A percentile compares a stretch with the other conserved stretches of the same genome.
phyloP scores from a whole-genome alignment of 1,140 invertebrate genomes.

The Aleiodes sp. region DNA sequence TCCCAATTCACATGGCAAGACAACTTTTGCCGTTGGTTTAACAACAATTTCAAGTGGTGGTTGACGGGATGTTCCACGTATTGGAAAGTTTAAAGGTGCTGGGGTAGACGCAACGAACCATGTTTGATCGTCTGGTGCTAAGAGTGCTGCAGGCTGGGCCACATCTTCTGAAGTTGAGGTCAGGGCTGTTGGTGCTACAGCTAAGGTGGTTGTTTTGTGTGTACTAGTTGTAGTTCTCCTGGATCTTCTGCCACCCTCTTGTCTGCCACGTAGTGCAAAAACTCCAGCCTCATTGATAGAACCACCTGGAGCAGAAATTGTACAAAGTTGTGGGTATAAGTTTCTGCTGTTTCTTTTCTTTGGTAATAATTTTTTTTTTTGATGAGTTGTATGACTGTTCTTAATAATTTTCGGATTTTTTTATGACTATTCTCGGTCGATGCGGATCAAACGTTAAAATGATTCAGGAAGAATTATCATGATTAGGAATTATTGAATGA shows the following conservation, averaged over 20 bases:
- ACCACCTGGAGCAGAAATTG: conserved; percentile 49
- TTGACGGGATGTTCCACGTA: conserved; percentile 36
- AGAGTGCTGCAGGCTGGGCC: conserved; percentile 57
- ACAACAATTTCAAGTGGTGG: conserved; percentile 58
- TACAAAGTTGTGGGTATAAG: conserved; percentile 33
- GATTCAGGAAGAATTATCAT: too few species aligned
- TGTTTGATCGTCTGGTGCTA: conserved; percentile 56
- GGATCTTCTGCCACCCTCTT: conserved; percentile 54
- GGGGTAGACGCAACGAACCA: conserved; percentile 55
- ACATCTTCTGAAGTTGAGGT: conserved; percentile 49
- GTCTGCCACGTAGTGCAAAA: conserved; percentile 57
- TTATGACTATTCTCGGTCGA: too few species aligned
- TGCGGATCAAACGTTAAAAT: too few species aligned
- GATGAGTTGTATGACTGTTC: too few species aligned
- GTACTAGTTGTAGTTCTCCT: conserved; percentile 56
- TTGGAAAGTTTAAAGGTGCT: conserved; percentile 44
- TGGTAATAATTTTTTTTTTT: too few species aligned
- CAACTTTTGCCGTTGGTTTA: conserved; percentile 60
- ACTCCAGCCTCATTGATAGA: conserved; percentile 61
- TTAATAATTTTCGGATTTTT: too few species aligned
- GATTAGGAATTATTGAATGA: too few species aligned
- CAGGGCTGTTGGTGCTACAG: conserved; percentile 12
- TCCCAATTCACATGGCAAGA: conserved; percentile 61
- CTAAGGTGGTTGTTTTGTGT: conserved; percentile 32
- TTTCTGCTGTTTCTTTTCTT: too few species aligned